Percentiles rank a stretch among this genome's conserved stretches.
Conservation (phyloP, 2,797 vertebrate species). For the Poecilia wingei region DNA sequence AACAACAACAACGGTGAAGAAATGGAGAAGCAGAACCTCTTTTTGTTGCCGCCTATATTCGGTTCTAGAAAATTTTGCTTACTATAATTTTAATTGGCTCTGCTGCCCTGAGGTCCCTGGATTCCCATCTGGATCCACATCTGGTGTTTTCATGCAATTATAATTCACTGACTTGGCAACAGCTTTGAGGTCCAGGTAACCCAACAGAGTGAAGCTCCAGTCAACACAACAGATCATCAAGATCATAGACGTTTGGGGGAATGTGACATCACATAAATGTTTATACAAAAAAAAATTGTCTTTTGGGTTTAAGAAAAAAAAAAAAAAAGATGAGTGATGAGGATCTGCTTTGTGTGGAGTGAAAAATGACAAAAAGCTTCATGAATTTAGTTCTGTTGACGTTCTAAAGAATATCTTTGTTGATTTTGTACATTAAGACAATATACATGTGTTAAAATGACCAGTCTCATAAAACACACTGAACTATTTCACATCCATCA, state of each 20-base stretch:
- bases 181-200: constrained; percentile 41
- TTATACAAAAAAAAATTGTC: neutral
- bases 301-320: neutral
- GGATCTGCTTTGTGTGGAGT: neutral
- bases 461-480: neutral
- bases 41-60: neutral
- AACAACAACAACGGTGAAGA: neutral
- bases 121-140: constrained; percentile 64
- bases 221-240: constrained; percentile 41
- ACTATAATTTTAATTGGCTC: constrained; percentile 37
- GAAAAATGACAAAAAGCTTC: neutral
- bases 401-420: neutral
- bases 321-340: neutral
- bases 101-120: constrained; percentile 29
- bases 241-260: constrained; percentile 19
- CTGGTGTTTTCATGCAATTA: constrained; percentile 58
- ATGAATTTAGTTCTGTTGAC: neutral
- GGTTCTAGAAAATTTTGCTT: constrained; percentile 13
- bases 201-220: constrained; percentile 18
- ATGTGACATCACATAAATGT: constrained; percentile 11
- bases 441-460: neutral
- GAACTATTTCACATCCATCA: neutral
- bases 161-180: constrained; percentile 28
- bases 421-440: neutral
- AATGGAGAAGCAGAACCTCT: neutral